Evolutionary conservation across 1,140 invertebrate species (phyloP), one percentile per base, ranked within the genome.

Genomic region (Manduca sexta): DNA sequence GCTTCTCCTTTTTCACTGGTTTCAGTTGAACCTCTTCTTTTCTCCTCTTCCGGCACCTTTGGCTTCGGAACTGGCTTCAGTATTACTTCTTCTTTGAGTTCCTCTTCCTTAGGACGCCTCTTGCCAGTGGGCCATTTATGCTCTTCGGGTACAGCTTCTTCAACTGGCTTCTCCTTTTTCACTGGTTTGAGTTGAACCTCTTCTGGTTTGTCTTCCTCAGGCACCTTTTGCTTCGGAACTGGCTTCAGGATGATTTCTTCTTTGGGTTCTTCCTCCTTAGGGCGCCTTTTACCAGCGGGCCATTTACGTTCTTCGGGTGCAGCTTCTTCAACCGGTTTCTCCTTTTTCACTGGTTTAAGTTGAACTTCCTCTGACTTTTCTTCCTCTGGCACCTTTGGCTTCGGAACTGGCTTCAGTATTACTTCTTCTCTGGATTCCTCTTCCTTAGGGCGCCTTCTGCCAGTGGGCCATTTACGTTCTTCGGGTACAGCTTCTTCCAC

Each of bases 291-390:
- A 8, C 69, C 70, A 6, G 57, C 75, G 7, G 87, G 82, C 75
- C 74, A 76, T 58, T 84, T 60, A 26, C 82, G 77, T 51, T 80
- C 65, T 49, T 88, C 86, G 0, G 74, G 43, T 8, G 69, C 70
- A 18, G 30, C 35, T 47, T 61, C 34, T 16, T 44, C 49, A n/a
- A 35, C 29, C 10, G 29, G 17, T 40, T 40, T 51, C 37, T 78
- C 49, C 52, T 79, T 69, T 52, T 87, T 74, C 21, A 69, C 51
- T 16, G 55, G 49, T 65, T 66, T 13, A 37, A 35, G 5, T 38
- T n/a, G 0, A 4, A 56, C 14, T 34, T 49, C 39, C 33, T 60
- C 60, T 30, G 53, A 56, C 11, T 60, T 52, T 48, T 45, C 44
- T 45, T 45, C 44, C 31, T 45, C 31, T 2, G 44, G 44, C 15